A percentile compares a stretch with the other conserved stretches of the same genome.
These are phyloP conservation scores for Orientallactaga bullata DNA, from an alignment of 2,113 vertebrate species.

Conservation along the genomic window DNA sequence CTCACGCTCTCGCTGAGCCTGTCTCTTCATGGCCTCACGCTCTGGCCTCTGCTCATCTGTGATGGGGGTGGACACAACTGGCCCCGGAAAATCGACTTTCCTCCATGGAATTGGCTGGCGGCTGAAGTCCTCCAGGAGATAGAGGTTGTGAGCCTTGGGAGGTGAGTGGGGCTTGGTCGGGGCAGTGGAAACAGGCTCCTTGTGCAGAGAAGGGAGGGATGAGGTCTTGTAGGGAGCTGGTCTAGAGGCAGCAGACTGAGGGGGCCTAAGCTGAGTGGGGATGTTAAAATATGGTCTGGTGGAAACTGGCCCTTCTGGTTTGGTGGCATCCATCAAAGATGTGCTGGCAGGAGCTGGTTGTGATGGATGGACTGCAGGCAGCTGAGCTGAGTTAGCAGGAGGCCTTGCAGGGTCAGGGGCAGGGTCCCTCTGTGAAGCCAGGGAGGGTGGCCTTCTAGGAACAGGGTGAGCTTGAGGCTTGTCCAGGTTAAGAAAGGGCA, in stretches of 20 bases:
- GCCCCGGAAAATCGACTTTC: background rate
- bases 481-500: slow-evolving; percentile 36
- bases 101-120: slow-evolving; percentile 52
- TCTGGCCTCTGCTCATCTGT: slow-evolving; percentile 56
- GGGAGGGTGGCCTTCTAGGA: background rate
- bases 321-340: background rate
- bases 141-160: background rate
- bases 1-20: slow-evolving; percentile 56
- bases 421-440: background rate
- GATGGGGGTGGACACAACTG: slow-evolving; percentile 66
- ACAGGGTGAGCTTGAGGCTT: slow-evolving; percentile 40
- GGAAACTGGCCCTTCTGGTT: background rate
- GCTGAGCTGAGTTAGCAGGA: background rate
- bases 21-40: slow-evolving; percentile 58
- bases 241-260: background rate
- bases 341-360: background rate
- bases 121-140: slow-evolving; percentile 50
- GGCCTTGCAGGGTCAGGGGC: background rate
- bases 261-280: background rate
- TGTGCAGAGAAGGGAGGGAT: background rate
- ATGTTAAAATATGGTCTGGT: background rate
- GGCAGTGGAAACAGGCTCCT: background rate
- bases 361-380: background rate
- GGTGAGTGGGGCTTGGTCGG: background rate
- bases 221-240: background rate